Evolutionary conservation across 2,113 vertebrate species (phyloP).

Genomic region (Chaetorhynchus papuensis): DNA sequence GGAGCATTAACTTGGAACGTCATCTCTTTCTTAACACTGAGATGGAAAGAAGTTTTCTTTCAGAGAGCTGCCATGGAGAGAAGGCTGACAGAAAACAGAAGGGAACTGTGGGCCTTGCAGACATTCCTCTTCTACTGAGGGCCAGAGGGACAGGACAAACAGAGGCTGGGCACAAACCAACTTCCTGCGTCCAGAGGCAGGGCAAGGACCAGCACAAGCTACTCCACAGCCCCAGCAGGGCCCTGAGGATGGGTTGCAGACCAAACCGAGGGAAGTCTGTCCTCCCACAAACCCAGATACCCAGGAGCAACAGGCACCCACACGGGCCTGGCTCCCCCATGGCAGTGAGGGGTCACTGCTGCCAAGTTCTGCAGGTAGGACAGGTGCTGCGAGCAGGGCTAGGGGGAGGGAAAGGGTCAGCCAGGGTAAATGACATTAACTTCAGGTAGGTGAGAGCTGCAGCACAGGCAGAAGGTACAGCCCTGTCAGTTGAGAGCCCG

Average conservation of each 20-base stretch:
- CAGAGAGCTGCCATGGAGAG: neutral
- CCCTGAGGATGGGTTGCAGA: fast-evolving
- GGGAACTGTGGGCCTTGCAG: fast-evolving
- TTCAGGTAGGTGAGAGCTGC: neutral
- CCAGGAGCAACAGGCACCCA: fast-evolving
- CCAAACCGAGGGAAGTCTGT: fast-evolving
- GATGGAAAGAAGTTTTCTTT: neutral
- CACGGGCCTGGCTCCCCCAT: fast-evolving
- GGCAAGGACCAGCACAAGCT: neutral
- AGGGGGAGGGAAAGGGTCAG: neutral
- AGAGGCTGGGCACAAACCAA: neutral
- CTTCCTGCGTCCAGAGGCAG: neutral
- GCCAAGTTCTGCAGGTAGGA: neutral
- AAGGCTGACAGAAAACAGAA: neutral
- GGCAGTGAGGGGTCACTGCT: neutral
- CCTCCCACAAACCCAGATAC: fast-evolving
- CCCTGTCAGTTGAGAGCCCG: neutral
- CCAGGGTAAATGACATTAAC: neutral
- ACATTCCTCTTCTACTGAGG: neutral
- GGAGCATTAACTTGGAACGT: neutral
- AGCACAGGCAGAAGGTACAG: neutral
- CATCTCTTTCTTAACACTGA: neutral
- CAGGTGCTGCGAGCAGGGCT: fast-evolving
- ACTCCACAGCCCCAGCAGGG: no score
- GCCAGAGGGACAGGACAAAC: neutral